Percentiles rank a stretch among this genome's conserved stretches.
These are phyloP conservation scores for Apodemia zela DNA, from an alignment of 2,888 invertebrate genomes.

Conservation along the genomic window DNA sequence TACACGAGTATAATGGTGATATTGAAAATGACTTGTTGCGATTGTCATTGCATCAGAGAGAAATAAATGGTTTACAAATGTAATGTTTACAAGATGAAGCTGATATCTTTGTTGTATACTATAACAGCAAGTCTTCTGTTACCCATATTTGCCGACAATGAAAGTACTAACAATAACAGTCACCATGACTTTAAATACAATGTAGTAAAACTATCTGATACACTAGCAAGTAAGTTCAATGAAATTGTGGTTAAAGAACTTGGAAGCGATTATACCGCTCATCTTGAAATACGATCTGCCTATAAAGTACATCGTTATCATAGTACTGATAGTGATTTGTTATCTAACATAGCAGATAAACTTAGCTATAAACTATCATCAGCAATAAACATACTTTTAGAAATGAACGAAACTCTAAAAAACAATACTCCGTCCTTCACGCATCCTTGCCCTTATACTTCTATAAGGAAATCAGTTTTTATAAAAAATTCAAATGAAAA, in stretches of 20 bases:
- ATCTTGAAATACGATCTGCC: constrained; percentile 59
- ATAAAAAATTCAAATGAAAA: constrained; percentile 56
- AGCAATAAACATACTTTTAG: constrained; percentile 59
- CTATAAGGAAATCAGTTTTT: constrained; percentile 70
- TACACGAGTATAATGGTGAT: neutral
- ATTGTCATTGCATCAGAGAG: neutral
- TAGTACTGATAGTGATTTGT: constrained; percentile 52
- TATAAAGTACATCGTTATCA: constrained; percentile 62
- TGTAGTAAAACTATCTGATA: constrained; percentile 56
- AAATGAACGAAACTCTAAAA: constrained; percentile 60
- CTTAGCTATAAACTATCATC: constrained; percentile 62
- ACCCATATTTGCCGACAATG: constrained; percentile 52
- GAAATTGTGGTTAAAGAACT: constrained; percentile 67
- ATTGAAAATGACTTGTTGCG: neutral
- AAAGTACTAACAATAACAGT: constrained; percentile 48
- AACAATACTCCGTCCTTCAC: constrained; percentile 69
- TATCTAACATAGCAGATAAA: constrained; percentile 58
- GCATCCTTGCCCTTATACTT: constrained; percentile 72
- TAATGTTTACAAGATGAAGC: constrained; percentile 65
- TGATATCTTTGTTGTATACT: constrained; percentile 58
- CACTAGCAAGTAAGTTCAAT: constrained; percentile 56
- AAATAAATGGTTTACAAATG: constrained; percentile 37
- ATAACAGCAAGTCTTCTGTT: constrained; percentile 47
- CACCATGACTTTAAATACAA: constrained; percentile 62
- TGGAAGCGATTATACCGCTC: constrained; percentile 63